Percentiles rank a stretch among this genome's conserved stretches.
phyloP scores from a whole-genome alignment of 2,797 vertebrate species.

The Epinephelus awoara region DNA sequence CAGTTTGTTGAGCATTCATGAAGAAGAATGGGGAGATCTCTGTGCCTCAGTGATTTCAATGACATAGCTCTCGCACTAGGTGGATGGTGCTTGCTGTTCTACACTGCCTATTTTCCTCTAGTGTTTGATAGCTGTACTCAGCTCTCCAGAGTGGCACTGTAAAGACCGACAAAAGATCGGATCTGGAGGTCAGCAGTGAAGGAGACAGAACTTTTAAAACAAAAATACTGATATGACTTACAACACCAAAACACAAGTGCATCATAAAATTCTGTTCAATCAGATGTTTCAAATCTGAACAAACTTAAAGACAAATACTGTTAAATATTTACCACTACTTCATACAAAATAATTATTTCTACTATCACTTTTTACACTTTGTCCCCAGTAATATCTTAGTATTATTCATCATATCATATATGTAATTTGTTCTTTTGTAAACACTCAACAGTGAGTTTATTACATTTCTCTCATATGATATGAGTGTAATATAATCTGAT shows the following conservation, averaged over 20 bases:
- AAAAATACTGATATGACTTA: background rate
- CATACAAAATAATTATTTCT: too few relatives aligned
- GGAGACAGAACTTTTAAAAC: background rate
- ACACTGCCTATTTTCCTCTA: constrained; percentile 15
- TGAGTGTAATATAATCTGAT: too few relatives aligned
- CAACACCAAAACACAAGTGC: background rate
- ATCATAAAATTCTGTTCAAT: background rate
- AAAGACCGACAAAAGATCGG: constrained; percentile 19
- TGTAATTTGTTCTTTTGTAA: too few relatives aligned
- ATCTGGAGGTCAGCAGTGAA: constrained; percentile 14
- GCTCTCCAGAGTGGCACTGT: background rate
- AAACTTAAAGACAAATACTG: too few relatives aligned
- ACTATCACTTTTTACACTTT: too few relatives aligned
- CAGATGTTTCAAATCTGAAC: background rate
- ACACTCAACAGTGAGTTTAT: too few relatives aligned
- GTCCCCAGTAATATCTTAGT: too few relatives aligned
- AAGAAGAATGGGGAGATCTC: constrained; percentile 22
- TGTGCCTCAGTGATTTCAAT: constrained; percentile 27
- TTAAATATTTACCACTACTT: too few relatives aligned
- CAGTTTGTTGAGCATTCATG: constrained; percentile 15
- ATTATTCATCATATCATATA: too few relatives aligned
- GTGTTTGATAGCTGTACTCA: constrained; percentile 26
- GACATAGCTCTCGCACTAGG: constrained; percentile 20
- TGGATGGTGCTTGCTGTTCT: constrained; percentile 11
- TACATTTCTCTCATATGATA: too few relatives aligned